These are phyloP conservation scores for Aphelocoma californica DNA, from an alignment of 2,797 vertebrate species.

Conservation along the genomic window DNA sequence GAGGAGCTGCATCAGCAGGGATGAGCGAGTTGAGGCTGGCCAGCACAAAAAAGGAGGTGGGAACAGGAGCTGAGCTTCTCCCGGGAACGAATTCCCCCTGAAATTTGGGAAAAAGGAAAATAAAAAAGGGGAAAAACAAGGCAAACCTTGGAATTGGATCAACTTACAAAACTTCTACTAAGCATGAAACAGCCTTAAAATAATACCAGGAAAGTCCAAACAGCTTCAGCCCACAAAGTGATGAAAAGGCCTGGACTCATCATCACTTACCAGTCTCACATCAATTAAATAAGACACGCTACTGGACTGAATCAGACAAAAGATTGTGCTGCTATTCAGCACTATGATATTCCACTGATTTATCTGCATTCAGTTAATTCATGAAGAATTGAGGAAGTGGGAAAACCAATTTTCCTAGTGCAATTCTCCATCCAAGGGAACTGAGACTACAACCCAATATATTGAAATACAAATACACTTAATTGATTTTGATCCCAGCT, in stretches of 20 bases:
- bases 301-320: too few species aligned
- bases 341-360: neutral
- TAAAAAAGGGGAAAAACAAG: neutral
- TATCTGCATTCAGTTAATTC: neutral
- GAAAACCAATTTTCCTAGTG: neutral
- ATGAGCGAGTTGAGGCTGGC: neutral
- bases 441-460: neutral
- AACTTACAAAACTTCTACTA: neutral
- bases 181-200: neutral
- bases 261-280: neutral
- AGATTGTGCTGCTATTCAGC: neutral
- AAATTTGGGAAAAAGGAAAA: neutral
- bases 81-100: fast-evolving
- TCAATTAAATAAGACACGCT: neutral
- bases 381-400: neutral
- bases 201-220: neutral
- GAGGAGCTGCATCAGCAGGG: neutral
- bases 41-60: neutral
- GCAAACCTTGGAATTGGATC: fast-evolving
- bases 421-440: neutral
- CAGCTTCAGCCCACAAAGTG: neutral
- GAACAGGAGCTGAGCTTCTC: neutral
- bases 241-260: neutral
- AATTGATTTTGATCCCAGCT: fast-evolving
- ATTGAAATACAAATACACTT: fast-evolving